Evolutionary conservation across 2,113 vertebrate species (phyloP), one percentile per base, ranked within the genome.

Genomic region (Triplophysa rosa): DNA sequence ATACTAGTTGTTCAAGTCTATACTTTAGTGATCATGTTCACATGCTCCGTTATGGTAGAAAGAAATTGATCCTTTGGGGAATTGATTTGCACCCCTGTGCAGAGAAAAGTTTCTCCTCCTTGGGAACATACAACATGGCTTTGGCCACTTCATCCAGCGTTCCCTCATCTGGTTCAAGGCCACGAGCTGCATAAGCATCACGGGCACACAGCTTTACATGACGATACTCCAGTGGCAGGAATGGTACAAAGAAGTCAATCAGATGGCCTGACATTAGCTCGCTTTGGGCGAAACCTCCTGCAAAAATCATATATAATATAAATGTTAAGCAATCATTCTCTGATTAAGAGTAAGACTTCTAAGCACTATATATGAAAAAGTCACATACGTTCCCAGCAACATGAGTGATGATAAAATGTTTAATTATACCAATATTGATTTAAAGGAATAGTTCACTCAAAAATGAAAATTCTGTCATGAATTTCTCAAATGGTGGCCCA

Each of bases 41-140:
- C 33, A 45, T 23, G 26, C 37, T 79, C n/a, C 23, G 26, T 95
- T 92, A 97, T 2, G 95, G 94, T 56, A 98, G 90, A 81, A 96
- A 94, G 83, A 96, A 96, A 87, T 90, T 95, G 87, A 99, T 97
- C 87, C 96, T 93, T 84, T 98, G 97, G 13, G 96, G 90, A 49
- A 99, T 89, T 4, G 95, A 95, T 82, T 99, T 99, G 88, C 98
- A 99, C 37, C 98, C 98, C 84, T 98, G 96, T 12, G 95, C 94
- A 40, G 97, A 97, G 90, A 98, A 99, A 33, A 97, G 93, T 78
- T 93, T 92, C 68, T 96, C 95, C 67, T 96, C 95, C 83, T 94
- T 94, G 63, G 98, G 98, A 23, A 98, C 89, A 4, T 98, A 99
- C 3, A 94, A 85, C 95, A 98, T 95, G 70, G 91, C 96, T 86